Percentiles rank a stretch among this genome's conserved stretches.
phyloP scores from a whole-genome alignment of 2,888 invertebrate genomes.

The Belgica antarctica region DNA sequence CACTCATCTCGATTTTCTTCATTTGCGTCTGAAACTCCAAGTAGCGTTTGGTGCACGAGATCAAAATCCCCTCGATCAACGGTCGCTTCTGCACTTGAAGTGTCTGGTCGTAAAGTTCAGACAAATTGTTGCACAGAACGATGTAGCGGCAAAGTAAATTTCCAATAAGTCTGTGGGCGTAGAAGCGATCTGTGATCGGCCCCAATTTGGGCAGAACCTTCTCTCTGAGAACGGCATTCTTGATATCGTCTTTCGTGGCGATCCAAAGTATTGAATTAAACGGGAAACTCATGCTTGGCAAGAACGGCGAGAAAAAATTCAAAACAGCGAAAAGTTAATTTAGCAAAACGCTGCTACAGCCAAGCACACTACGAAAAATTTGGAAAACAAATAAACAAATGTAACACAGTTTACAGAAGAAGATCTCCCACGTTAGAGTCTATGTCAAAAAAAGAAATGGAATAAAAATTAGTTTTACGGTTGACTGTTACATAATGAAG shows the following conservation, averaged over 20 bases:
- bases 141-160: constrained; percentile 52
- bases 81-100: constrained; percentile 53
- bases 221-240: constrained; percentile 53
- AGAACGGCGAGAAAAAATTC: too few species aligned
- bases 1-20: constrained; percentile 57
- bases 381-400: background rate
- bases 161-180: constrained; percentile 50
- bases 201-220: constrained; percentile 48
- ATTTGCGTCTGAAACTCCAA: constrained; percentile 59
- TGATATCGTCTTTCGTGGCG: constrained; percentile 53
- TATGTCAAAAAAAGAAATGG: constrained; percentile 2
- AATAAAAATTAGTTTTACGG: too few species aligned
- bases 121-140: constrained; percentile 51
- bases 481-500: background rate
- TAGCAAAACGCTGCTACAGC: too few species aligned
- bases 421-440: constrained; percentile 1
- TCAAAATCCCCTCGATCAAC: constrained; percentile 49
- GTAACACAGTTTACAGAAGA: background rate
- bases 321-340: too few species aligned
- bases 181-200: constrained; percentile 48
- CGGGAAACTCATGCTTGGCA: constrained; percentile 23
- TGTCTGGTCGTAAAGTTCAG: constrained; percentile 51
- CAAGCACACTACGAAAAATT: background rate
- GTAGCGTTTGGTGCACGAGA: constrained; percentile 53
- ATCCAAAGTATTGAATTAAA: constrained; percentile 58